These are phyloP conservation scores for Orussus abietinus DNA, from an alignment of 1,140 invertebrate species.

Conservation along the genomic window DNA sequence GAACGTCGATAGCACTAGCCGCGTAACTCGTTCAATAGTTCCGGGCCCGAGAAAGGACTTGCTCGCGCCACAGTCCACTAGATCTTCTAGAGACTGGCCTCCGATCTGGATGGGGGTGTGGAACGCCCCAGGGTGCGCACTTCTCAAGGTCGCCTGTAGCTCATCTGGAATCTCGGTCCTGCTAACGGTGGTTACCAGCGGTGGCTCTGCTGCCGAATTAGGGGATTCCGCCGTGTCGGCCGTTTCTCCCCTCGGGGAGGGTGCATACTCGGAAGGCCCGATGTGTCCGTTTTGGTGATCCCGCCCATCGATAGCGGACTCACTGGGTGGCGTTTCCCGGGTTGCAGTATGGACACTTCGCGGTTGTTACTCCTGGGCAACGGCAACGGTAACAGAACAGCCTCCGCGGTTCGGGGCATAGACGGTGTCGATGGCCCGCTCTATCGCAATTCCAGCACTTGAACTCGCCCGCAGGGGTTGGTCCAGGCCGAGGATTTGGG, in stretches of 20 bases:
- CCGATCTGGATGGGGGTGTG: not conserved
- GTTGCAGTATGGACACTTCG: not conserved
- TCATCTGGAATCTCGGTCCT: too few relatives aligned
- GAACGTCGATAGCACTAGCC: not conserved
- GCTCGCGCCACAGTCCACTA: conserved; percentile 9
- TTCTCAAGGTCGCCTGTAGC: too few relatives aligned
- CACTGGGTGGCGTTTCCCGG: conserved; percentile 6
- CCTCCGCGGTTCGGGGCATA: not conserved
- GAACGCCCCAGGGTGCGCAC: conserved; percentile 7
- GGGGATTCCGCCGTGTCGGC: not conserved
- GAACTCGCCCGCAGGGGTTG: too few relatives aligned
- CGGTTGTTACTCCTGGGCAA: not conserved
- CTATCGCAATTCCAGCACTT: conserved; percentile 12
- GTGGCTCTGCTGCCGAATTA: too few relatives aligned
- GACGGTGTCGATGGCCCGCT: conserved; percentile 2
- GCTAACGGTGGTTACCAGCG: too few relatives aligned
- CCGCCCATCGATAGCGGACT: not conserved
- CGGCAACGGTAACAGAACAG: conserved; percentile 12
- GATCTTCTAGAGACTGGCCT: not conserved
- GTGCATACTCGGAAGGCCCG: too few relatives aligned
- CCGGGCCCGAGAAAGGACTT: conserved; percentile 8
- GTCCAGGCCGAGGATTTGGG: too few relatives aligned
- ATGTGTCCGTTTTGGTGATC: too few relatives aligned
- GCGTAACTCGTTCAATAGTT: not conserved
- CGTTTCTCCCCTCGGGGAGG: not conserved